Base-by-base conservation (phyloP, 2,888 invertebrate genomes). In the Aplocera efformata region DNA sequence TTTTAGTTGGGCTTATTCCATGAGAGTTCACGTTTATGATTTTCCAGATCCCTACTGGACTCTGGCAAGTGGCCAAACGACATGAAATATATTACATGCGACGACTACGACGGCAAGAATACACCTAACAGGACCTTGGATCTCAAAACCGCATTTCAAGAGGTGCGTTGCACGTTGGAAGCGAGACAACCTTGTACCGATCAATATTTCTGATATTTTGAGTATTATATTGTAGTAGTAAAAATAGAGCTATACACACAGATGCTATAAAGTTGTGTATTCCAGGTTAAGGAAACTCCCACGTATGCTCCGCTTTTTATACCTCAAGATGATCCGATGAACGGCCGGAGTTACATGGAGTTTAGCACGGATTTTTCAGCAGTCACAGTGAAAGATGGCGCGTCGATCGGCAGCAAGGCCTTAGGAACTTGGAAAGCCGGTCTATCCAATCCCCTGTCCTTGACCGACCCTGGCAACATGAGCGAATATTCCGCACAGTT, bases 351-450 rank as follows among this genome's bases (percentile, higher is more conserved):
- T 70, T 92, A 89, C 55, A 93, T 94, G 91, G 92, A 93, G 59
- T 95, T 94, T 56, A 91, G 89, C 50, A 93, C 94, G 82, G 91
- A 92, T 57, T 70, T 95, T 32, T 90, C 91, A 49, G 92, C 93
- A 20, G 90, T 94, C 17, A 91, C 91, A 7, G 92, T 96, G 20
- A 89, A 92, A 56, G 92, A 93, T 49, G 93, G 94, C 0, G 92
- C 93, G 33, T 91, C 94, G 0, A 92, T 93, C 32, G 93, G 93
- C 52, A 92, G 93, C 27, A 90, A 91, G 45, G 79, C 89, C 8
- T 79, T 96, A 44, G 96, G 95, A 25, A 90, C 90, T 3, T 96
- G 96, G 96, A 90, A 91, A 56, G 93, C 95, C 7, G 94, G 94
- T 10, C 90, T 95, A 13, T 89, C 92, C 43, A 91, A 91, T 23